Percentiles rank a stretch among this genome's conserved stretches.
phyloP scores from a whole-genome alignment of 2,888 invertebrate species.

The Napeogenes sylphis region DNA sequence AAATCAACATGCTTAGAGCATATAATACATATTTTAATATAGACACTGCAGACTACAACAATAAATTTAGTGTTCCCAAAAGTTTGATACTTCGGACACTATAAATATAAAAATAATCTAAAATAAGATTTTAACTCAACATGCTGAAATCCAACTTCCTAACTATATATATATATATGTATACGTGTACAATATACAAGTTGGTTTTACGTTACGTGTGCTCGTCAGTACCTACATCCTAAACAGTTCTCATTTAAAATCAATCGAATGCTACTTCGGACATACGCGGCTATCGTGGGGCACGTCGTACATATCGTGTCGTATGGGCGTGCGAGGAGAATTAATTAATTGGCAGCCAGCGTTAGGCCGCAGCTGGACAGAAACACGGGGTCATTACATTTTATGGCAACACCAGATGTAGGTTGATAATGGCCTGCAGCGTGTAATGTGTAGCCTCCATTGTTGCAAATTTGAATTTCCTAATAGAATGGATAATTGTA shows the following conservation, averaged over 20 bases:
- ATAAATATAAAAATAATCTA: too few species aligned
- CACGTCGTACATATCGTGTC: slow-evolving; percentile 62
- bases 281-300: slow-evolving; percentile 52
- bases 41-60: too few species aligned
- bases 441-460: slow-evolving; percentile 30
- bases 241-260: slow-evolving; percentile 3
- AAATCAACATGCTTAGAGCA: background rate
- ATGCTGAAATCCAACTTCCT: too few species aligned
- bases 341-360: slow-evolving; percentile 70
- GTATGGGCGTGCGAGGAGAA: slow-evolving; percentile 60
- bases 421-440: slow-evolving; percentile 55
- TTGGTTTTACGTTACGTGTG: too few species aligned
- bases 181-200: too few species aligned
- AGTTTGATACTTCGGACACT: too few species aligned
- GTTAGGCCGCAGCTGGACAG: slow-evolving; percentile 62
- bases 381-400: slow-evolving; percentile 61
- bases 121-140: too few species aligned
- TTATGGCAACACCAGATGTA: slow-evolving; percentile 65
- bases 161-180: too few species aligned
- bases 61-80: too few species aligned
- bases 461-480: slow-evolving; percentile 42
- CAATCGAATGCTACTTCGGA: slow-evolving; percentile 38
- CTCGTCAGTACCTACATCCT: background rate
- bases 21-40: too few species aligned
- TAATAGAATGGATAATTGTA: slow-evolving; percentile 33